Evolutionary conservation across 2,113 vertebrate genomes (phyloP), one percentile per base, ranked within the genome.

Genomic region (Pantherophis guttatus): DNA sequence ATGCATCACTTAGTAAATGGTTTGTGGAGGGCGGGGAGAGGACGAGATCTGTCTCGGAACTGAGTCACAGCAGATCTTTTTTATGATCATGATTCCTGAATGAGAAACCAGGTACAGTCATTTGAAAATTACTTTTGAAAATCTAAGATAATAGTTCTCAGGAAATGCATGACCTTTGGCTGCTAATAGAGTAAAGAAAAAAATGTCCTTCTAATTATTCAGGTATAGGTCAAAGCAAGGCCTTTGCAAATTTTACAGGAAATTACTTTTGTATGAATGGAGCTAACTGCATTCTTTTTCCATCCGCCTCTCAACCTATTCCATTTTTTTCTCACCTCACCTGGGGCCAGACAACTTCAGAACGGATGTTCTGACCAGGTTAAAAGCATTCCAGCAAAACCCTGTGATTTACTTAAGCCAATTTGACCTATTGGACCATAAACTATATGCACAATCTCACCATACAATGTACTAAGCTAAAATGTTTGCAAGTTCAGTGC

Each of bases 181-280:
- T 65, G 57, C 92, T 65, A 90, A 90, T 89, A 90, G 92, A 90
- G 86, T 90, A 87, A 93, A 53, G 92, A 62, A 81, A 87, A 90
- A 65, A 7, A 11, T 87, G 89, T 90, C 81, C 48, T 17, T 87
- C 57, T 90, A 87, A 93, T 90, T 86, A 90, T 90, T 90, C 33
- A 93, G 33, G 57, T 33, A 93, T 89, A 90, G 92, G 89, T 93
- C 92, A 93, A 62, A 87, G 15, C 29, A 33, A 65, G 89, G 81
- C 17, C 92, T 90, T 85, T 65, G n/a, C 55, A 86, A 62, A 90
- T 93, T 86, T 88, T 93, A 86, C 81, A 90, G 92, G 75, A 93
- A 90, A 93, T 93, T 93, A 62, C 92, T 85, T 93, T 90, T 65
- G 58, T 58, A 65, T 57, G 90, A 90, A 90, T 54, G 85, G 53